Percentiles rank a stretch among this genome's conserved stretches.
phyloP scores from a whole-genome alignment of 2,797 vertebrate genomes.

The Hippoglossus hippoglossus region DNA sequence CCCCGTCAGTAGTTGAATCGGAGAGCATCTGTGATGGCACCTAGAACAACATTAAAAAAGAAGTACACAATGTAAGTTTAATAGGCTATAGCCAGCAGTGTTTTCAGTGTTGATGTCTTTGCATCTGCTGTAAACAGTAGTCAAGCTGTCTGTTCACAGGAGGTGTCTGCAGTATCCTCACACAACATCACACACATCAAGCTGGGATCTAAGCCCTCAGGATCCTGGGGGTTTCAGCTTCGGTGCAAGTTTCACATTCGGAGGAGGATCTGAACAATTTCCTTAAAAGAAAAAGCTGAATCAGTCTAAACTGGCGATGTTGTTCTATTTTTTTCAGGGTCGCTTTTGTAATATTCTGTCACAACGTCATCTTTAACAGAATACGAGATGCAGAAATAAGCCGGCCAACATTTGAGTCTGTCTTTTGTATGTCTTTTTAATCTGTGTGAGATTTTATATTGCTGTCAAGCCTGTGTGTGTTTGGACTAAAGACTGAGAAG shows the following conservation, averaged over 20 bases:
- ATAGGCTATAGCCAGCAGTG: conserved; percentile 57
- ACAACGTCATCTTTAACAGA: background rate
- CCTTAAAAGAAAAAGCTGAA: conserved; percentile 7
- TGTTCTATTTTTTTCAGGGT: background rate
- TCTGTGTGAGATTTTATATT: background rate
- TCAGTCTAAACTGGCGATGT: conserved; percentile 10
- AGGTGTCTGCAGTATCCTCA: conserved; percentile 51
- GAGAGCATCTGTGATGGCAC: conserved; percentile 45
- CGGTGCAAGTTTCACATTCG: conserved; percentile 30
- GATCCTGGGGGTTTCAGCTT: conserved; percentile 30
- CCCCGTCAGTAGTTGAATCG: conserved; percentile 18
- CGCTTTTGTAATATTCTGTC: background rate
- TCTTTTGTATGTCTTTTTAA: background rate
- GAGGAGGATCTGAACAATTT: conserved; percentile 29
- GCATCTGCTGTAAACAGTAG: conserved; percentile 55
- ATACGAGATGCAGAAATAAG: background rate
- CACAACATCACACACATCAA: conserved; percentile 52
- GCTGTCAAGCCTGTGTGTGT: conserved; percentile 1
- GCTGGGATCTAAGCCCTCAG: conserved; percentile 47
- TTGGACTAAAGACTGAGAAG: conserved; percentile 22
- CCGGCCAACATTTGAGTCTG: background rate
- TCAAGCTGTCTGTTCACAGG: conserved; percentile 65
- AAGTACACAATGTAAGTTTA: conserved; percentile 56
- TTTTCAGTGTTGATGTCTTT: conserved; percentile 62
- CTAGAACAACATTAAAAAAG: conserved; percentile 28